Conservation (phyloP, 2,888 invertebrate genomes). For the Cryptophagus acutangulus region DNA sequence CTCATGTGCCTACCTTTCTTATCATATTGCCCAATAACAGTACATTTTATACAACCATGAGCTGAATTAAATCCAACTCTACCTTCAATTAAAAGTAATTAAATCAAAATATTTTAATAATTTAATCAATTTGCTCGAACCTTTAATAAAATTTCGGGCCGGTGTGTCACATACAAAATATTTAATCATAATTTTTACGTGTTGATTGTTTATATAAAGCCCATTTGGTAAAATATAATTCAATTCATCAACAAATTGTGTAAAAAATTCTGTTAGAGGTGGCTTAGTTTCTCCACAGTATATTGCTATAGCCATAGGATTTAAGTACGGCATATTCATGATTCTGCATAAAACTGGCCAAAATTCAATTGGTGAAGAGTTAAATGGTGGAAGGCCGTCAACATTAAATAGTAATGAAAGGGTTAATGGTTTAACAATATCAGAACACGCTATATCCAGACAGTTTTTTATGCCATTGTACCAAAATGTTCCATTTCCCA, state of each 20-base stretch:
- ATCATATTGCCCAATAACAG: slow-evolving; percentile 20
- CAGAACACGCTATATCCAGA: slow-evolving; percentile 8
- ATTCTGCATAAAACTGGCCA: slow-evolving; percentile 12
- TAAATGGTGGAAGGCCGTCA: slow-evolving; percentile 14
- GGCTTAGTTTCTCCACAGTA: slow-evolving; percentile 8
- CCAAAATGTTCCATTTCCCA: slow-evolving; percentile 17
- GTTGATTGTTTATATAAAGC: background rate
- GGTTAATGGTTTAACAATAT: slow-evolving; percentile 12
- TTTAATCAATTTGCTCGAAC: slow-evolving; percentile 26
- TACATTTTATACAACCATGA: slow-evolving; percentile 23
- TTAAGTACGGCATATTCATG: background rate
- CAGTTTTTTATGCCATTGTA: slow-evolving; percentile 19
- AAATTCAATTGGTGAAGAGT: slow-evolving; percentile 9
- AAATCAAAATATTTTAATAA: background rate
- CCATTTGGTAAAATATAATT: background rate
- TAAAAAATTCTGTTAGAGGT: background rate
- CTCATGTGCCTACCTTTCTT: slow-evolving; percentile 22
- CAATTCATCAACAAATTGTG: slow-evolving; percentile 3
- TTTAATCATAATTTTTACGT: slow-evolving; percentile 10
- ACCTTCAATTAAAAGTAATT: slow-evolving; percentile 15
- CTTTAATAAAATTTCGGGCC: slow-evolving; percentile 10
- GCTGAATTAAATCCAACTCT: slow-evolving; percentile 21
- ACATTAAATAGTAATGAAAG: slow-evolving; percentile 11
- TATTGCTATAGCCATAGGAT: slow-evolving; percentile 4
- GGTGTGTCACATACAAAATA: slow-evolving; percentile 12